Conservation (phyloP, 2,888 invertebrate species). For the Cylloceria caligata region DNA sequence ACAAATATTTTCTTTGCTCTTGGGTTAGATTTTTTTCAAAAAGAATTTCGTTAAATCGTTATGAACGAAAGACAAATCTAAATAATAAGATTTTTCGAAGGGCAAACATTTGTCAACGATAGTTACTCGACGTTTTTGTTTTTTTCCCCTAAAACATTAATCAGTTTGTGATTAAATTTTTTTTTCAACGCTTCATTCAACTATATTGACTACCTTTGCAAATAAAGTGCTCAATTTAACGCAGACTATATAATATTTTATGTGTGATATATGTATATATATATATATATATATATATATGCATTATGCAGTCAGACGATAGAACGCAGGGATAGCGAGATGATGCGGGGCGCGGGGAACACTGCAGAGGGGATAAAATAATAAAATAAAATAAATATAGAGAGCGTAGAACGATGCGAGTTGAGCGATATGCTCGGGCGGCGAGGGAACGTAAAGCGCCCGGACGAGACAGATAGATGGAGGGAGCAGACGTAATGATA, state of each 20-base stretch:
- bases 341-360: conserved; percentile 18
- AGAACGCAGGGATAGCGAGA: conserved; percentile 47
- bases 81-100: not conserved
- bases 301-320: conserved; percentile 33
- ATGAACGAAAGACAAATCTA: not conserved
- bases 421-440: conserved; percentile 64
- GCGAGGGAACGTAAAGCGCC: conserved; percentile 64
- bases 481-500: conserved; percentile 79
- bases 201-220: not conserved
- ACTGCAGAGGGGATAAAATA: conserved; percentile 67
- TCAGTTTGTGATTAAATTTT: not conserved
- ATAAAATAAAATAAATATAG: conserved; percentile 73
- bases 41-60: too few relatives aligned
- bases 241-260: not conserved
- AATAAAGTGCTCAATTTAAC: conserved; percentile 42
- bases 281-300: conserved; percentile 2
- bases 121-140: not conserved
- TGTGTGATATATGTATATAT: not conserved
- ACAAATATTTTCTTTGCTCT: too few relatives aligned
- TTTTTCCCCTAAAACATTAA: too few relatives aligned
- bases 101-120: not conserved
- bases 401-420: conserved; percentile 64
- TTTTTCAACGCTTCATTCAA: not conserved
- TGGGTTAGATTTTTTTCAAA: too few relatives aligned
- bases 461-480: conserved; percentile 50